Base-by-base conservation (phyloP, 2,888 invertebrate species). In the Drosophila tripunctata region DNA sequence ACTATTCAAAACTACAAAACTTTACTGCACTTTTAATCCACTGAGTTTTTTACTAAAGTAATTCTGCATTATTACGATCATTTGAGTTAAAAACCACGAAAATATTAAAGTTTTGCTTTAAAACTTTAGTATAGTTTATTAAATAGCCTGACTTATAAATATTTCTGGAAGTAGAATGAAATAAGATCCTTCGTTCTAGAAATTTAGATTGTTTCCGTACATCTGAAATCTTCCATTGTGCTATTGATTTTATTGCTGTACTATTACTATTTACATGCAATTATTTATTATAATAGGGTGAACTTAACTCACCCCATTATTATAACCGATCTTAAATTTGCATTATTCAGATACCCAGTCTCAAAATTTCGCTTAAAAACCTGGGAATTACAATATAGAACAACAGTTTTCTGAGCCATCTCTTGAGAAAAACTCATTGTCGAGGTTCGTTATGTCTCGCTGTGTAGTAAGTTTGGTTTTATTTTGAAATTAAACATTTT, bases 351-450 rank as follows among this genome's bases (percentile, higher is more conserved):
- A n/a, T n/a, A n/a, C n/a, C n/a, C n/a, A n/a, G n/a, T n/a, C n/a
- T n/a, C n/a, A 15, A 30, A 17, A 21, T 22, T 24, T 12, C 17
- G 51, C 40, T 74, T 78, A 81, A 77, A 61, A 62, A 58, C 40
- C 24, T 17, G 19, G 7, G 33, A 12, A 15, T 27, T 5, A 14
- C 3, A 19, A 10, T 31, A 15, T 10, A 17, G 17, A 24, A 8
- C 44, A 24, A 24, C 62, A 77, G 75, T 76, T 69, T 17, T 14
- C 12, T 12, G n/a, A 30, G 30, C 19, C n/a, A n/a, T n/a, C 12
- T 1, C 17, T 56, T 8, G 41, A 7, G 7, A 14, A n/a, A 22
- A 10, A 35, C 27, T 41, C 19, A 21, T 6, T 7, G 17, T 19
- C n/a, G 10, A 33, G 24, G 2, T 38, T 27, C 30, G 30, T 24